Evolutionary conservation across 2,888 invertebrate species (phyloP), one percentile per base, ranked within the genome.

Genomic region (Agrotis puta): DNA sequence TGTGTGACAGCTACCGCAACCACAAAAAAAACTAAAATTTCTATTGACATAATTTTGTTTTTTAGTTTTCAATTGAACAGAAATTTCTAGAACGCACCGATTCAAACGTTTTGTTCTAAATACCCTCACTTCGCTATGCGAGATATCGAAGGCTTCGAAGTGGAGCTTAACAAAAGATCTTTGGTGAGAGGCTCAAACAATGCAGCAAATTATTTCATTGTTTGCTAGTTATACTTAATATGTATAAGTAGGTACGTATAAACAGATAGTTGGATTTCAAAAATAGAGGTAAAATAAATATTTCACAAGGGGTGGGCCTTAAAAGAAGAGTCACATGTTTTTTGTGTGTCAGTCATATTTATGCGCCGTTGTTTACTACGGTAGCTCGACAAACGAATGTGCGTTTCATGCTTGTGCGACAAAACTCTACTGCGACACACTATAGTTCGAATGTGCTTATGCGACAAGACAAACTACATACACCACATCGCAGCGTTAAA

Each of bases 151-250:
- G 51, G 61, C 63, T 72, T 71, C 47, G 69, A 11, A 70, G 61
- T 56, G 22, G 51, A 75, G 65, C 61, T 58, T 53, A 80, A 81
- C 81, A 80, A 83, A 81, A 70, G 72, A 73, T 66, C 24, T 64
- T 65, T 68, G 33, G 67, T 79, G 69, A 72, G 67, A 67, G 68
- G 48, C 54, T 76, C 59, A 65, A 66, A 81, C 84, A 83, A 81
- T 81, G 81, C 65, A 81, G 70, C 63, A 81, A 76, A 83, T 72
- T 83, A 81, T 83, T 81, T 73, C 63, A 73, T 73, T 77, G 70
- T 66, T 82, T 77, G 45, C 63, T 78, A 51, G 64, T 57, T 62
- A 54, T 77, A 33, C 33, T 5, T 33, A 33, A 33, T 33, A 67
- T 47, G 47, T 43, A 58, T 64, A 70, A 51, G 62, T 67, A 66